phyloP scores from a whole-genome alignment of 2,797 vertebrate species.

The Macropodus opercularis region DNA sequence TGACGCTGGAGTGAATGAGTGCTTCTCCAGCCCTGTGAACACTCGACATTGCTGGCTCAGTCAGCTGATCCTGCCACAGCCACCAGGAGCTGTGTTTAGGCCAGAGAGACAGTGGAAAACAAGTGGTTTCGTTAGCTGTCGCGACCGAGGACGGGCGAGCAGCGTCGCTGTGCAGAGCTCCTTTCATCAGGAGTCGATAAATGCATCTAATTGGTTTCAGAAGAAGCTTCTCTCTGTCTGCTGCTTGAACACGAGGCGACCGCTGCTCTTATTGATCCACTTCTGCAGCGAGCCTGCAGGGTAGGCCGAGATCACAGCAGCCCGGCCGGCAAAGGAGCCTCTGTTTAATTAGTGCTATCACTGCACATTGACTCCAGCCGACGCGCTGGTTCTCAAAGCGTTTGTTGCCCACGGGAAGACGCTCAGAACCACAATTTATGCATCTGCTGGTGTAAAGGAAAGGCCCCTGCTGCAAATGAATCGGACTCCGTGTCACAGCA shows the following conservation, averaged over 20 bases:
- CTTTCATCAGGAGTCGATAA: constrained; percentile 57
- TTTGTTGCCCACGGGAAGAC: not conserved
- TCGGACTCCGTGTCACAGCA: not conserved
- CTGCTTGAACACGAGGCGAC: constrained; percentile 63
- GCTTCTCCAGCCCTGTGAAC: not conserved
- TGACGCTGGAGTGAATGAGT: constrained; percentile 23
- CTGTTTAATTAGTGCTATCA: constrained; percentile 55
- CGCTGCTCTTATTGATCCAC: constrained; percentile 65
- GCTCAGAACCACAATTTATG: not conserved
- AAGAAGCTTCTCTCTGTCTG: constrained; percentile 41
- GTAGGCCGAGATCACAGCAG: constrained; percentile 44
- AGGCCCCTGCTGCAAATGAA: not conserved
- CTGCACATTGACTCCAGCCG: constrained; percentile 15
- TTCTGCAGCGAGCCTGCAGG: constrained; percentile 36
- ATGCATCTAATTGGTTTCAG: constrained; percentile 67
- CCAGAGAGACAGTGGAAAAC: not conserved
- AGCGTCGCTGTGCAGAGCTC: constrained; percentile 4
- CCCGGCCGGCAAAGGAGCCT: constrained; percentile 53
- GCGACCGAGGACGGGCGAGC: constrained; percentile 4
- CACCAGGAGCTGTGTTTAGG: constrained; percentile 2
- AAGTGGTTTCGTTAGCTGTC: constrained; percentile 25
- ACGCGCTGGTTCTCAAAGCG: not conserved
- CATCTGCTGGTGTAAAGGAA: not conserved
- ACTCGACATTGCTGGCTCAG: not conserved
- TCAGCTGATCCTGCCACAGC: constrained; percentile 10